Base-by-base conservation (phyloP, 2,113 vertebrate genomes). In the Tonatia bakeri region DNA sequence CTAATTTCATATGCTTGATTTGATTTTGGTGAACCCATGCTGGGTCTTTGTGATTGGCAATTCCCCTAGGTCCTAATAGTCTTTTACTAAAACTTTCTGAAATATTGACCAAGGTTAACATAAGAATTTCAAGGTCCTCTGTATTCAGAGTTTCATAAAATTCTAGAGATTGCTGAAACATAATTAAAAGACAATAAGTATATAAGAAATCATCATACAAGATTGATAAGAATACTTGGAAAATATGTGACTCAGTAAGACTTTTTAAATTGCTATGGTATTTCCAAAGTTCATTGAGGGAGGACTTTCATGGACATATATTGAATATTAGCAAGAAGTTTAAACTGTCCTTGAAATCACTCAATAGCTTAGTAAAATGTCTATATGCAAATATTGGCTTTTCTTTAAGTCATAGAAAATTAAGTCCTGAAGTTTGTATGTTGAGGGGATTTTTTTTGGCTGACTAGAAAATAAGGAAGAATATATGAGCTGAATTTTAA, bases 91-190 rank as follows among this genome's bases (percentile, higher is more conserved):
- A 64, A 73, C 36, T 89, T 69, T 47, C 40, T 90, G 70, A 97
- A 95, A 87, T 92, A 94, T 64, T 89, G 69, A 92, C 82, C 56
- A 79, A 90, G 26, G 69, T 75, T 94, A 92, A 73, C 50, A 28
- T 83, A 64, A 87, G 50, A 33, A 11, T 75, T 90, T 56, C 1
- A 75, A 91, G 43, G 76, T 56, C 1, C 15, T 86, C 94, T 93
- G 45, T 83, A 90, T 77, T 88, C 9, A 40, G 69, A 91, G 20
- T 93, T 75, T 72, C 54, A 7, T 54, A 96, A 77, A 79, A 28
- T 94, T 76, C 28, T 64, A 43, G 14, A 81, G 40, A 81, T 26
- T 16, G 56, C 20, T 26, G 45, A 72, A 88, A 56, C 4, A 59
- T 59, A 26, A 72, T 81, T 47, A 77, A 84, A 87, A 81, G 10